Percentiles rank a stretch among this genome's conserved stretches.
These are phyloP conservation scores for Agrochola lychnidis DNA, from an alignment of 2,888 invertebrate genomes.

Conservation along the genomic window DNA sequence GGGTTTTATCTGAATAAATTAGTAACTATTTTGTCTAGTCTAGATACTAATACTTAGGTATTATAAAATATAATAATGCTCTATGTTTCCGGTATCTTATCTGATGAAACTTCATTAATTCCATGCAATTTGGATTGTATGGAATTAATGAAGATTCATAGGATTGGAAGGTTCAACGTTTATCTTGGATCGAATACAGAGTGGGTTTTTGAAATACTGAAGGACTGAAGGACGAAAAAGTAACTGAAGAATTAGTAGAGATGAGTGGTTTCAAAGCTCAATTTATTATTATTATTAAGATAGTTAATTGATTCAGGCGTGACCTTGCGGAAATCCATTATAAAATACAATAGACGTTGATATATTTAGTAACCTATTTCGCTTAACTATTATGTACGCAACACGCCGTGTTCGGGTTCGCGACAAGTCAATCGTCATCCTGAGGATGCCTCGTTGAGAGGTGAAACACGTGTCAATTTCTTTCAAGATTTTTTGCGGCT, in stretches of 20 bases:
- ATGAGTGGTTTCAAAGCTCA: too few species aligned
- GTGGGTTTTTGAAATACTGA: neutral
- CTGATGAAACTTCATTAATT: neutral
- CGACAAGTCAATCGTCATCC: too few species aligned
- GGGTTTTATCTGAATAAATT: constrained; percentile 36
- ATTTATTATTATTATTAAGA: too few species aligned
- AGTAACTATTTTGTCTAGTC: constrained; percentile 29
- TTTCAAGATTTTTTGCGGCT: too few species aligned
- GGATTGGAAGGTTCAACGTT: neutral
- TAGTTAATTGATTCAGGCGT: too few species aligned
- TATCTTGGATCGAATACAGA: neutral
- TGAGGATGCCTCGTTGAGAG: too few species aligned
- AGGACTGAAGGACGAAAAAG: neutral
- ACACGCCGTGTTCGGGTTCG: too few species aligned
- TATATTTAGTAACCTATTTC: too few species aligned
- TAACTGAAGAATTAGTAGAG: neutral
- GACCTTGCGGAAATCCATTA: too few species aligned
- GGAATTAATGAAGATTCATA: constrained; percentile 3
- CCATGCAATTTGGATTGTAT: neutral
- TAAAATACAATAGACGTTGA: too few species aligned
- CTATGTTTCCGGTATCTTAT: constrained; percentile 13
- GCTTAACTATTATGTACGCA: too few species aligned
- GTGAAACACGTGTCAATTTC: too few species aligned
- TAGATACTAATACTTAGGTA: constrained; percentile 19
- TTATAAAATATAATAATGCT: constrained; percentile 20